These are phyloP conservation scores for Platyrinchus mystaceus DNA, from an alignment of 2,797 vertebrate genomes.

Conservation along the genomic window DNA sequence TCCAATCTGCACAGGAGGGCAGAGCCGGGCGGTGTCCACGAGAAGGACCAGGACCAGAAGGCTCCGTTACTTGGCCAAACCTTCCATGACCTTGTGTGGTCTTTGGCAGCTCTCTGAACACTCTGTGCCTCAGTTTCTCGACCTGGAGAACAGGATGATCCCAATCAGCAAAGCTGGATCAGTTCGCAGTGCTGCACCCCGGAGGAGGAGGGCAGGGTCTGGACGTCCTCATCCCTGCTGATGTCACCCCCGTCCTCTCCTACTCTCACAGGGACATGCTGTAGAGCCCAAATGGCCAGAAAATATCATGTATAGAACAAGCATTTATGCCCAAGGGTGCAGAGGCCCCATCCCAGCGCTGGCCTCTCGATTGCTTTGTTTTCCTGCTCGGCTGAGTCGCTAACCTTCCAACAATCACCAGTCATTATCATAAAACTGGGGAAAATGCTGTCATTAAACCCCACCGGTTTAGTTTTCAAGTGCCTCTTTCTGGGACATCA, in stretches of 20 bases:
- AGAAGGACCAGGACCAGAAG: not conserved
- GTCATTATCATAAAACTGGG: conserved; percentile 51
- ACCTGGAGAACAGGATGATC: not conserved
- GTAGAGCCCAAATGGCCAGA: not conserved
- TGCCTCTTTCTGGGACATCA: conserved; percentile 65
- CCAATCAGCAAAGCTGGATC: not conserved
- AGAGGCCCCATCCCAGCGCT: not conserved
- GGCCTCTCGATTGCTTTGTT: conserved; percentile 43
- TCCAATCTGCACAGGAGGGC: not conserved
- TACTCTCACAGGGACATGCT: not conserved
- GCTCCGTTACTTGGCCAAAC: not conserved
- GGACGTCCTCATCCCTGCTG: not conserved
- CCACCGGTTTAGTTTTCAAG: conserved; percentile 42
- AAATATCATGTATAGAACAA: not conserved
- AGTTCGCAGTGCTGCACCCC: not conserved
- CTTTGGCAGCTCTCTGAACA: not conserved
- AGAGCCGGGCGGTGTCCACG: not conserved
- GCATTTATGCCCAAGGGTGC: not conserved
- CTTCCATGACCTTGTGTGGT: fast-evolving
- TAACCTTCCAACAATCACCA: conserved; percentile 62
- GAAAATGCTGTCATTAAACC: conserved; percentile 60
- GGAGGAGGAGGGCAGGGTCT: not conserved
- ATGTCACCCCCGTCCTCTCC: not conserved
- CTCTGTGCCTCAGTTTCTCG: not conserved
- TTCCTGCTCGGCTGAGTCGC: conserved; percentile 15